phyloP scores from a whole-genome alignment of 2,797 vertebrate species.

The Myotis planiceps region DNA sequence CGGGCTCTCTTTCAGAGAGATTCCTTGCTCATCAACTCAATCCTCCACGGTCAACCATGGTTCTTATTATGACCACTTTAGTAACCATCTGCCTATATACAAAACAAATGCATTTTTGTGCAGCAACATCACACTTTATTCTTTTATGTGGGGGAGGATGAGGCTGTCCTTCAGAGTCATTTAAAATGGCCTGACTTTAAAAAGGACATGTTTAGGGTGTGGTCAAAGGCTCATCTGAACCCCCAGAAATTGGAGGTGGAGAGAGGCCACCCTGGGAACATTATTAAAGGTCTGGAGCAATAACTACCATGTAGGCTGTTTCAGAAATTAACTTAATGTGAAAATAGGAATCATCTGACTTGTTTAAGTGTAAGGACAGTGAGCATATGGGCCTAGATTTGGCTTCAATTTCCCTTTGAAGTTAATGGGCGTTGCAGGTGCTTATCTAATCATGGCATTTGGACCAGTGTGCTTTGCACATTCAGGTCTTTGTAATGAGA shows the following conservation, averaged over 20 bases:
- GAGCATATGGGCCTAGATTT: slow-evolving; percentile 3
- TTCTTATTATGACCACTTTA: not conserved
- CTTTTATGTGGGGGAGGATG: not conserved
- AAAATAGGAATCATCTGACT: slow-evolving; percentile 38
- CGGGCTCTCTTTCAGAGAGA: not conserved
- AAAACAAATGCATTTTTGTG: not conserved
- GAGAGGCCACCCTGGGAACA: not conserved
- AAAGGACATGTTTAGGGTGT: slow-evolving; percentile 33
- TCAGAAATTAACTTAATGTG: slow-evolving; percentile 45
- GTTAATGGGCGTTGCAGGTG: slow-evolving; percentile 55
- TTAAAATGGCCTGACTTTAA: slow-evolving; percentile 13
- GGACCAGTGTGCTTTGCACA: slow-evolving; percentile 43
- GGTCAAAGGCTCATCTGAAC: not conserved
- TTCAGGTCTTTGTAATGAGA: slow-evolving; percentile 68
- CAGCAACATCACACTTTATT: not conserved
- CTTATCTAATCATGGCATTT: slow-evolving; percentile 62
- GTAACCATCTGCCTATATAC: not conserved
- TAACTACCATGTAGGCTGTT: not conserved
- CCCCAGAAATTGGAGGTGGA: not conserved
- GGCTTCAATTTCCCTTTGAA: slow-evolving; percentile 66
- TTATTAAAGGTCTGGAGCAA: slow-evolving; percentile 15
- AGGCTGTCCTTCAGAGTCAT: not conserved
- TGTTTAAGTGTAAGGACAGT: not conserved
- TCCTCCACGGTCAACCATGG: not conserved
- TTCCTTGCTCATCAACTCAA: not conserved